A percentile compares a stretch with the other conserved stretches of the same genome.
These are phyloP conservation scores for Sepiola atlantica DNA, from an alignment of 2,888 invertebrate genomes.

Conservation along the genomic window DNA sequence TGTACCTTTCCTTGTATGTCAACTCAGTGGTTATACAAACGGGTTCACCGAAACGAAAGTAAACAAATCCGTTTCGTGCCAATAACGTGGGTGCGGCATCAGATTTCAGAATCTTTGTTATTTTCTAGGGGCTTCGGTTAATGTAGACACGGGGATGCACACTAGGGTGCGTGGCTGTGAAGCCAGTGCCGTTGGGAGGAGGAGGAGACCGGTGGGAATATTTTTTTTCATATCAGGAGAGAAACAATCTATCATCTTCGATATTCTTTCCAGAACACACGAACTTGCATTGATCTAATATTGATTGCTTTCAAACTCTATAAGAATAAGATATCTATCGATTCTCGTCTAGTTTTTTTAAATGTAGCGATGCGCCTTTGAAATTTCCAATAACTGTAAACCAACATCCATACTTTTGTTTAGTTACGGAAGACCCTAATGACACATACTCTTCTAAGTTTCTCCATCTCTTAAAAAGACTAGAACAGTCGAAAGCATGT, in stretches of 20 bases:
- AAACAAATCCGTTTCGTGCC: background rate
- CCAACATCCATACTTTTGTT: background rate
- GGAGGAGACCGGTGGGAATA: too few species aligned
- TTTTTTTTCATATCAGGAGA: background rate
- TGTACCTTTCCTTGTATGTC: background rate
- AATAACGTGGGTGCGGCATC: background rate
- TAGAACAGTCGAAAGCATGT: too few species aligned
- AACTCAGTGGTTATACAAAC: background rate
- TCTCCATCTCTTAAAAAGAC: too few species aligned
- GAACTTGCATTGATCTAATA: background rate
- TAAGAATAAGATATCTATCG: background rate
- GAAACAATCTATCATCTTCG: background rate
- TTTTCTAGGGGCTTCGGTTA: background rate
- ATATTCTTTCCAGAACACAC: background rate
- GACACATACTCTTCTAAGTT: too few species aligned
- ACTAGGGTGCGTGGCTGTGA: too few species aligned
- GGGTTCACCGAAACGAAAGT: background rate
- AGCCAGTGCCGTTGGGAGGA: too few species aligned
- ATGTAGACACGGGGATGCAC: background rate
- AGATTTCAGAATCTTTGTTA: background rate
- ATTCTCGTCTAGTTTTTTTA: background rate
- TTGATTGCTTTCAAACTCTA: background rate
- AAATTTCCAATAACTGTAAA: background rate
- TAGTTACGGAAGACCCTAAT: too few species aligned
- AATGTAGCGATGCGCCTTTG: background rate